Conservation (phyloP, 53 echinoderm and acorn worm species). For the Paracentrotus lividus region DNA sequence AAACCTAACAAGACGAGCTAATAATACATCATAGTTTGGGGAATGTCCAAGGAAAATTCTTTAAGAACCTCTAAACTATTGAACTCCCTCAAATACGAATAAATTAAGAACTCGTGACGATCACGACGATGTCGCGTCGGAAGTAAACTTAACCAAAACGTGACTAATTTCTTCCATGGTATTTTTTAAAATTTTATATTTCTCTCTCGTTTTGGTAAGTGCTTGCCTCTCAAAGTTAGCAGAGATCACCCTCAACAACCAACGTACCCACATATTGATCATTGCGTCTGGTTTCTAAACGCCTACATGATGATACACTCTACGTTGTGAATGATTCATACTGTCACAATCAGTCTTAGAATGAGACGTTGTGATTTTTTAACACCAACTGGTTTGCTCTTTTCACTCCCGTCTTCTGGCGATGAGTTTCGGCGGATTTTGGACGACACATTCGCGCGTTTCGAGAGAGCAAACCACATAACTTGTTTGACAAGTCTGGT, state of each 20-base stretch:
- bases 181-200: background rate
- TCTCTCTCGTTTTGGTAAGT: background rate
- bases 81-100: background rate
- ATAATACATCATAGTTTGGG: background rate
- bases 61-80: background rate
- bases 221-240: background rate
- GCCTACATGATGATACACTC: background rate
- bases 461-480: constrained; percentile 2
- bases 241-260: constrained; percentile 29
- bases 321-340: background rate
- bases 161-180: constrained; percentile 38
- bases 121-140: constrained; percentile 1
- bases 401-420: constrained; percentile 28
- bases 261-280: constrained; percentile 29
- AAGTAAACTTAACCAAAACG: background rate
- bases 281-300: constrained; percentile 43
- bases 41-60: background rate
- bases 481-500: background rate
- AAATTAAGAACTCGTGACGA: background rate
- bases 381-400: constrained; percentile 27
- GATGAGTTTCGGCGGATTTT: constrained; percentile 46
- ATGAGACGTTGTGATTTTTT: background rate
- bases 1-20: too few species aligned
- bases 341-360: background rate
- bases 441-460: background rate